phyloP scores from a whole-genome alignment of 2,113 vertebrate species.

The Charadrius vociferus region DNA sequence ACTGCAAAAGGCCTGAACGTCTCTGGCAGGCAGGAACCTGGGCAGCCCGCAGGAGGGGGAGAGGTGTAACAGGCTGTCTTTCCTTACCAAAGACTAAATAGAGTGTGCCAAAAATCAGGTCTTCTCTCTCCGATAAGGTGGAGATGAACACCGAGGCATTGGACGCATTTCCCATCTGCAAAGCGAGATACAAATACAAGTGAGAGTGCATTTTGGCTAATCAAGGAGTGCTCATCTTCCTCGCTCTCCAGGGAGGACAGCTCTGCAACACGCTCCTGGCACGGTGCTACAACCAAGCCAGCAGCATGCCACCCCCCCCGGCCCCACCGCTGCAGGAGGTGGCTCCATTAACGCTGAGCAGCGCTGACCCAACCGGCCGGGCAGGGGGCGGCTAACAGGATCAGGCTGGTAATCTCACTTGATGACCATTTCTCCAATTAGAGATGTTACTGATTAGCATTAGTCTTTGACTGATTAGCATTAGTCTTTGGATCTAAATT shows the following conservation, averaged over 20 bases:
- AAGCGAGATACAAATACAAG: not conserved
- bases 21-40: not conserved
- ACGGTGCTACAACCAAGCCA: not conserved
- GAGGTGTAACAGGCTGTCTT: not conserved
- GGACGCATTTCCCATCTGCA: slow-evolving; percentile 84
- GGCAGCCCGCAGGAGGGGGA: not conserved
- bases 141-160: slow-evolving; percentile 74
- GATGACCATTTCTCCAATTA: not conserved
- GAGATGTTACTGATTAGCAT: not conserved
- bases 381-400: not conserved
- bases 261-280: not conserved
- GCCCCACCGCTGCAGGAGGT: not conserved
- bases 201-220: not conserved
- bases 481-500: not conserved
- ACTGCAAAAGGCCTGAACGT: not conserved
- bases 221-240: not conserved
- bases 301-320: accelerated
- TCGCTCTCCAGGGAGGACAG: accelerated
- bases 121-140: slow-evolving; percentile 79
- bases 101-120: slow-evolving; percentile 80
- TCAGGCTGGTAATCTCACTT: not conserved
- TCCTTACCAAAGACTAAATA: slow-evolving; percentile 82
- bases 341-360: not conserved
- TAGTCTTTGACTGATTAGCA: not conserved
- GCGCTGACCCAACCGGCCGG: not conserved